These are phyloP conservation scores for Sorex maritimensis DNA, from an alignment of 2,797 vertebrate species.

Conservation along the genomic window DNA sequence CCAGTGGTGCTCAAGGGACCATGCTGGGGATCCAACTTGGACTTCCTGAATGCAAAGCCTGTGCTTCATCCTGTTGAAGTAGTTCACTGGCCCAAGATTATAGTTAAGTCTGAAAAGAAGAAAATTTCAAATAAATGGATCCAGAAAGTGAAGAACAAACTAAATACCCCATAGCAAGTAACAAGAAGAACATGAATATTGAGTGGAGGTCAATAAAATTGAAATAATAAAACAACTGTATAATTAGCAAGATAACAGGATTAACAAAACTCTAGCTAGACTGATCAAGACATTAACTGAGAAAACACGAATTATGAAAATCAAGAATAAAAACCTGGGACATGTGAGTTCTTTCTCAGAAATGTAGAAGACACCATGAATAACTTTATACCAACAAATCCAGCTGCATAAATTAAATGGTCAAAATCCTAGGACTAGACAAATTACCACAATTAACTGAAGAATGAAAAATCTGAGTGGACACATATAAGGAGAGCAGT, in stretches of 20 bases:
- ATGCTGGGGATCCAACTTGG: no score
- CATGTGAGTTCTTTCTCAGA: background rate
- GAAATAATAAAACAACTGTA: background rate
- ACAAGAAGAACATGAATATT: background rate
- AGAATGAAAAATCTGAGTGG: constrained; percentile 14
- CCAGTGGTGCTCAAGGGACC: no score
- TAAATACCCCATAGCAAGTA: background rate
- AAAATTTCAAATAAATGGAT: constrained; percentile 4
- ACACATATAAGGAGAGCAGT: background rate
- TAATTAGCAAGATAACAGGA: background rate
- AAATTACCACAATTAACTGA: background rate
- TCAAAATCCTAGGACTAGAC: background rate
- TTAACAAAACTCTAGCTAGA: background rate
- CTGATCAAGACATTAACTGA: background rate
- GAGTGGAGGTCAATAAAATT: background rate
- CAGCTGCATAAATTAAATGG: background rate
- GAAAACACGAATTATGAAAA: constrained; percentile 3
- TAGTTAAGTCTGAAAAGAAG: background rate
- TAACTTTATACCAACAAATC: background rate
- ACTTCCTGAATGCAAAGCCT: no score
- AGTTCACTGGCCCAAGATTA: no score
- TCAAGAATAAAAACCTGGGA: background rate
- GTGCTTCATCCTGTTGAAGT: no score
- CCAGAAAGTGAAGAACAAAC: background rate
- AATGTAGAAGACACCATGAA: background rate